These are phyloP conservation scores for Plagodis dolabraria DNA, from an alignment of 2,888 invertebrate genomes.

Conservation along the genomic window DNA sequence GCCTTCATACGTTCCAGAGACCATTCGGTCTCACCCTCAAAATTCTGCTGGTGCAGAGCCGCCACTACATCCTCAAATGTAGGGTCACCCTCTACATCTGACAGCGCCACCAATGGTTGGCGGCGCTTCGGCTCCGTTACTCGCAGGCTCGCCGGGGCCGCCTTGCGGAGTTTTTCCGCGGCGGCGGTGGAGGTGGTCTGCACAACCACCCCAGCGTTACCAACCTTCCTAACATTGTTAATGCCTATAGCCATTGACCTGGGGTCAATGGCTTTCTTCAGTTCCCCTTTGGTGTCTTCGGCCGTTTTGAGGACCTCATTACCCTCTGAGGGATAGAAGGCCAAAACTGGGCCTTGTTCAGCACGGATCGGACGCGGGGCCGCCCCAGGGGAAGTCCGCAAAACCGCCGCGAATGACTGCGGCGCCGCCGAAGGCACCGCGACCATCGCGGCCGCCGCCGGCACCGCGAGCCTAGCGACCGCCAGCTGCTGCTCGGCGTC, in stretches of 20 bases:
- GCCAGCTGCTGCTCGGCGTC: background rate
- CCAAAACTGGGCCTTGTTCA: background rate
- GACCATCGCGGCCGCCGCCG: background rate
- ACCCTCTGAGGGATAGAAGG: background rate
- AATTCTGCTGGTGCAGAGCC: too few species aligned
- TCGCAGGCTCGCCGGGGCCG: background rate
- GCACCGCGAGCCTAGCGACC: background rate
- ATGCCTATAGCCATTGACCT: constrained; percentile 11
- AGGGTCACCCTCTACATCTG: too few species aligned
- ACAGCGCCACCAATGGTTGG: too few species aligned
- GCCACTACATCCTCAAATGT: too few species aligned
- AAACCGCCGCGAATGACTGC: too few species aligned
- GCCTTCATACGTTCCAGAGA: background rate
- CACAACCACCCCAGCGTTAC: constrained; percentile 3
- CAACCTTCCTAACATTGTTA: background rate
- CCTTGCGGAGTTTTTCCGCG: constrained; percentile 7
- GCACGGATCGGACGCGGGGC: background rate
- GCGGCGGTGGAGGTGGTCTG: constrained; percentile 8
- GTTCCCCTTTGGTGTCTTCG: background rate
- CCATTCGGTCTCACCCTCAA: too few species aligned
- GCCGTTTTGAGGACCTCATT: background rate
- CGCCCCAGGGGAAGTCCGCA: too few species aligned
- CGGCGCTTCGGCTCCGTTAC: too few species aligned
- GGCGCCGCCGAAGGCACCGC: background rate
- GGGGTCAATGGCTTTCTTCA: background rate